A percentile compares a stretch with the other conserved stretches of the same genome.
These are phyloP conservation scores for Buceros bicornis DNA, from an alignment of 2,797 vertebrate genomes.

Conservation along the genomic window DNA sequence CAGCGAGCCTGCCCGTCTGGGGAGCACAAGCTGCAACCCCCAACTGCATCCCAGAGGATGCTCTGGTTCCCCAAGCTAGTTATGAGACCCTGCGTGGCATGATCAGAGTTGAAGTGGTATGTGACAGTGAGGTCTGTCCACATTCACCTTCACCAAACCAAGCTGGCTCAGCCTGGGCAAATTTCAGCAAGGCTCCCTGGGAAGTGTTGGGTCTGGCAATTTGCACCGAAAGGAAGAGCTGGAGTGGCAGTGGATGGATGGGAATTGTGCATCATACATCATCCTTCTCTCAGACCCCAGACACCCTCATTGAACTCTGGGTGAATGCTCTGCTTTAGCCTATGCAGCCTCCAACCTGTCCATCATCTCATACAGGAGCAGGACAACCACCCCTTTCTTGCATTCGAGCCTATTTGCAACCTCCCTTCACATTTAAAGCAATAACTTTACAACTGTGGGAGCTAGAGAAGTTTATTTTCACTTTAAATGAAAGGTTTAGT, in stretches of 20 bases:
- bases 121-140: background rate
- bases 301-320: background rate
- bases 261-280: background rate
- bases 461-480: background rate
- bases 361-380: background rate
- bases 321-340: background rate
- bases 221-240: background rate
- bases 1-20: rapidly evolving
- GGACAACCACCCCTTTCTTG: background rate
- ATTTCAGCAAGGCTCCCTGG: rapidly evolving
- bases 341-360: background rate
- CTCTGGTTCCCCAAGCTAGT: rapidly evolving
- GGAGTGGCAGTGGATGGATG: background rate
- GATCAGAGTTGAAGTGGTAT: background rate
- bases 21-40: rapidly evolving
- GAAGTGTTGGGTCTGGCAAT: background rate
- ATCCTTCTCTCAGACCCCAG: background rate
- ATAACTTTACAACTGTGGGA: background rate
- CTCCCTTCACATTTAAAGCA: background rate
- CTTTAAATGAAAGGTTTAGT: background rate
- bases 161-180: background rate
- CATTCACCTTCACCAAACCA: background rate
- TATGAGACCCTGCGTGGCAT: rapidly evolving
- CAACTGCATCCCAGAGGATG: background rate
- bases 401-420: background rate